Conservation (phyloP, 2,113 vertebrate species). For the Nettapus auritus region DNA sequence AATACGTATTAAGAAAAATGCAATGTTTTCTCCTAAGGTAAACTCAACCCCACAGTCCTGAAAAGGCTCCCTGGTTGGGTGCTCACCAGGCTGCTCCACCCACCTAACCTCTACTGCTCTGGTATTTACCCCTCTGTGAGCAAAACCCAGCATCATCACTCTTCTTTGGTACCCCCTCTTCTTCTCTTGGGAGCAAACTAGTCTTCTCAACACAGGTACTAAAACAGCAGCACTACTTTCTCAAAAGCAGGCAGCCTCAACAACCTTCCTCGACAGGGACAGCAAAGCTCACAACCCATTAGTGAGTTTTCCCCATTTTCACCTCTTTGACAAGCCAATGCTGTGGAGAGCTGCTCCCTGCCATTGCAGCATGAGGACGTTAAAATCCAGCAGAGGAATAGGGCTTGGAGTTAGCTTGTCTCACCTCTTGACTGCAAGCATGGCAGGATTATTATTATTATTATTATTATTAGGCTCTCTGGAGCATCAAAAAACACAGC, state of each 20-base stretch:
- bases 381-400: neutral
- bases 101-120: neutral
- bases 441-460: neutral
- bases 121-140: neutral
- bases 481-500: neutral
- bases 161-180: accelerated
- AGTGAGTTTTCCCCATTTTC: neutral
- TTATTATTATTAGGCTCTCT: neutral
- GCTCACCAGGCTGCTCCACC: neutral
- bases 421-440: neutral
- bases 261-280: accelerated
- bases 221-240: neutral
- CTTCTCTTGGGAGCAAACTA: accelerated
- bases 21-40: neutral
- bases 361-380: accelerated
- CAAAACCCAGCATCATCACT: accelerated
- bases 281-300: neutral
- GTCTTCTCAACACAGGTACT: accelerated
- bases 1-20: accelerated
- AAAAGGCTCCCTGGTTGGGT: neutral
- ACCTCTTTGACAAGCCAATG: neutral
- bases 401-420: neutral
- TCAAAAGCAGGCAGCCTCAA: neutral
- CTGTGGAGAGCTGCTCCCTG: accelerated
- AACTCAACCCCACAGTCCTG: accelerated